A percentile compares a stretch with the other conserved stretches of the same genome.
Evolutionary conservation across 2,797 vertebrate genomes (phyloP).

Genomic region (Myripristis murdjan): DNA sequence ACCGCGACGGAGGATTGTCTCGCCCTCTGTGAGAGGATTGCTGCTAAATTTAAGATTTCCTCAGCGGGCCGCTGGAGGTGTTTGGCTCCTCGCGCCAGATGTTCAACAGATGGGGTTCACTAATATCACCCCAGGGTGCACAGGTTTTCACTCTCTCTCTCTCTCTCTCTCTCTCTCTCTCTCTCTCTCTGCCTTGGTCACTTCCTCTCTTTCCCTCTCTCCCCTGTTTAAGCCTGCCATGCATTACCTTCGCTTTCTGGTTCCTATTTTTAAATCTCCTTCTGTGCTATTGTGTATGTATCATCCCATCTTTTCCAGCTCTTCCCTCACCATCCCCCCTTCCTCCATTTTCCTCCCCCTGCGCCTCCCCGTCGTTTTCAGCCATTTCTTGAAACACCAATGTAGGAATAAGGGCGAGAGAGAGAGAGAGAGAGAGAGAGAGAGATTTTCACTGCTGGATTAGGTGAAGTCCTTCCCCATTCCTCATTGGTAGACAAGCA

Average conservation of each 20-base stretch:
- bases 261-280: not conserved
- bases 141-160: conserved; percentile 55
- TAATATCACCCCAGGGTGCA: conserved; percentile 64
- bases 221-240: not conserved
- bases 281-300: not conserved
- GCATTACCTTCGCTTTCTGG: conserved; percentile 11
- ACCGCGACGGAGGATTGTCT: conserved; percentile 23
- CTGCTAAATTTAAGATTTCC: conserved; percentile 66
- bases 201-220: conserved; percentile 19
- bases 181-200: conserved; percentile 42
- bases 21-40: conserved; percentile 26
- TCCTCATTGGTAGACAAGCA: conserved; percentile 83
- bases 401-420: conserved; percentile 17
- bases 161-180: conserved; percentile 5
- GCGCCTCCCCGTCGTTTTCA: too few species aligned
- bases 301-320: conserved; percentile 4
- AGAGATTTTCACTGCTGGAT: conserved; percentile 74
- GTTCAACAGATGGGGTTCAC: conserved; percentile 78
- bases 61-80: conserved; percentile 53
- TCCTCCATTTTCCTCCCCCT: not conserved
- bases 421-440: too few species aligned
- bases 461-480: conserved; percentile 74
- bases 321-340: conserved; percentile 1
- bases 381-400: not conserved
- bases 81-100: conserved; percentile 71